Evolutionary conservation across 2,113 vertebrate genomes (phyloP).

Genomic region (Eubucco bourcierii): DNA sequence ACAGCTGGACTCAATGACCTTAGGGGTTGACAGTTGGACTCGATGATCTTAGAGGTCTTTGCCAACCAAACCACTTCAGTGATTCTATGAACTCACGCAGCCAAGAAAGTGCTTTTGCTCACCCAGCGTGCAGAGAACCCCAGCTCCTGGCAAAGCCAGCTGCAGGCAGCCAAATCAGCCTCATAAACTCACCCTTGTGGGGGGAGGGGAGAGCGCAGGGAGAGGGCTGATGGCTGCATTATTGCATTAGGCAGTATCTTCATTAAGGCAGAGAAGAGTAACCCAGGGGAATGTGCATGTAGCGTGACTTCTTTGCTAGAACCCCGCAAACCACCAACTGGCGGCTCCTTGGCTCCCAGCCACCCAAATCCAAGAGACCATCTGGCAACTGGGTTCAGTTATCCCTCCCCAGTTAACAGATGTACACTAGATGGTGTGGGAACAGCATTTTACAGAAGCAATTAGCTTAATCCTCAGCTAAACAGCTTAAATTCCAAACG

Average conservation of each 20-base stretch:
- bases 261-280: conserved; percentile 36
- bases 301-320: conserved; percentile 49
- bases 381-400: conserved; percentile 63
- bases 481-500: conserved; percentile 64
- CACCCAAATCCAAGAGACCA: conserved; percentile 70
- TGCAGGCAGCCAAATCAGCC: conserved; percentile 24
- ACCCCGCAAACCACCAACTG: conserved; percentile 61
- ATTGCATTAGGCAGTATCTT: conserved; percentile 52
- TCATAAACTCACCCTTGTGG: neutral
- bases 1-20: too few relatives aligned
- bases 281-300: neutral
- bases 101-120: neutral
- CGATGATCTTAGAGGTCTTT: too few relatives aligned
- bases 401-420: conserved; percentile 54
- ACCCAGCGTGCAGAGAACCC: neutral
- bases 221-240: conserved; percentile 7
- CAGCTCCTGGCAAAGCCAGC: neutral
- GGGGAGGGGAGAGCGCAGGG: neutral
- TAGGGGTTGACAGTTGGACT: too few relatives aligned
- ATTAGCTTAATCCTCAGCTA: conserved; percentile 69
- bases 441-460: conserved; percentile 57
- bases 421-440: conserved; percentile 51
- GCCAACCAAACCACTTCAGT: too few relatives aligned
- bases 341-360: conserved; percentile 57
- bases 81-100: too few relatives aligned